phyloP scores from a whole-genome alignment of 2,113 vertebrate species.

The Thamnophis sirtalis region DNA sequence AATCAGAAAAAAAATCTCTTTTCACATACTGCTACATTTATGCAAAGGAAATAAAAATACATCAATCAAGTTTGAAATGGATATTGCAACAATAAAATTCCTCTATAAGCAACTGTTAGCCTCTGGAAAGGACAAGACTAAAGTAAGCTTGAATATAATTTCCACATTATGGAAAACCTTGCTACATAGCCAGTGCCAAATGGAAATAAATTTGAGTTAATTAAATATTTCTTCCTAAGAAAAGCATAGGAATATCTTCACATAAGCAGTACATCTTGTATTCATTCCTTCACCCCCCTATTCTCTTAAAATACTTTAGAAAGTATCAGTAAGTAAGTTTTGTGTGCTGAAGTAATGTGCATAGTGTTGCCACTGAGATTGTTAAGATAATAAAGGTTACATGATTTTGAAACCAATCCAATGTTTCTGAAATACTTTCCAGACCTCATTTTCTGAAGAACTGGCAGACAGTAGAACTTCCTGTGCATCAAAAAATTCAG shows the following conservation, averaged over 20 bases:
- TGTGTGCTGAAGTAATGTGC: not conserved
- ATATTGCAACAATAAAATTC: not conserved
- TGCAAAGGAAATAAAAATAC: not conserved
- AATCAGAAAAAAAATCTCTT: not conserved
- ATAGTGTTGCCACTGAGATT: not conserved
- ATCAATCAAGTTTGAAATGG: not conserved
- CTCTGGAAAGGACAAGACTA: not conserved
- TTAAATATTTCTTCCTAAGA: not conserved
- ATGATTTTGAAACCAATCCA: slow-evolving; percentile 8
- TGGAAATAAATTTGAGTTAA: not conserved
- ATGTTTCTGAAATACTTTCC: slow-evolving; percentile 32
- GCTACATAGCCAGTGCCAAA: not conserved
- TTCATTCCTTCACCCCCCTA: not conserved
- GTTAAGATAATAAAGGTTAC: slow-evolving; percentile 7
- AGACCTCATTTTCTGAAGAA: slow-evolving; percentile 97
- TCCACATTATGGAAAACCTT: not conserved
- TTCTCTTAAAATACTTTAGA: not conserved
- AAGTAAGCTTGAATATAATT: not conserved
- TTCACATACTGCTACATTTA: not conserved
- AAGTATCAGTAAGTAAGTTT: slow-evolving; percentile 9
- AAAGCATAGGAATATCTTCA: not conserved
- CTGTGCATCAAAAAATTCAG: slow-evolving; percentile 96
- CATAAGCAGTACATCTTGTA: not conserved
- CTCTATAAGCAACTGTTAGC: not conserved
- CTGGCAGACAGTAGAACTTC: slow-evolving; percentile 93